Percentiles rank a stretch among this genome's conserved stretches.
Conservation (phyloP, 2,113 vertebrate genomes). For the Melierax canorus region DNA sequence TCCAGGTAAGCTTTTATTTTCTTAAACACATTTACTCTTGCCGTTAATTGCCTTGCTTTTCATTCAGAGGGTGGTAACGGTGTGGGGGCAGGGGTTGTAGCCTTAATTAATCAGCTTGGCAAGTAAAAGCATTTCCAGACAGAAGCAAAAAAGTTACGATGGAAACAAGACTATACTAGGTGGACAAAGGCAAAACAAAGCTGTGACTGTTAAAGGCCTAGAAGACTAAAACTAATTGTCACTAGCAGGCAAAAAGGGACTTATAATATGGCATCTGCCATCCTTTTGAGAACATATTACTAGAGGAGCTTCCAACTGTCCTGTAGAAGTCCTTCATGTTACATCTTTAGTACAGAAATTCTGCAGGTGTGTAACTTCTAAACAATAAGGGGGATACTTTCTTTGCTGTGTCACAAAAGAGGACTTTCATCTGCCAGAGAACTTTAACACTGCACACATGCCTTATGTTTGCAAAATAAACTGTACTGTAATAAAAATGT, state of each 20-base stretch:
- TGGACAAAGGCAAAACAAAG: neutral
- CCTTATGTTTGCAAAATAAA: neutral
- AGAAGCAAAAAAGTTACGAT: neutral
- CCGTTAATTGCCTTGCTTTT: neutral
- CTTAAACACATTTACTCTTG: neutral
- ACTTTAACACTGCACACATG: neutral
- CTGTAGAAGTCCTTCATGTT: neutral
- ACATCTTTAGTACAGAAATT: neutral
- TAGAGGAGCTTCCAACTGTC: neutral
- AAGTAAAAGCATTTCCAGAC: neutral
- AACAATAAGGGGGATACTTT: neutral
- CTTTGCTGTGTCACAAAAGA: neutral
- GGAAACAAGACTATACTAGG: neutral
- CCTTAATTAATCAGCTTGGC: neutral
- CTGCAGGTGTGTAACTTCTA: neutral
- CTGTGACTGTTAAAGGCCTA: neutral
- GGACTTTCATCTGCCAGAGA: neutral
- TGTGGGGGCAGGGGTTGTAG: neutral
- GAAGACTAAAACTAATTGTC: neutral
- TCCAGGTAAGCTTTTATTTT: conserved; percentile 77
- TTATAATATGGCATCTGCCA: neutral
- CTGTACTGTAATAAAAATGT: neutral
- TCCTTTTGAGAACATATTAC: neutral
- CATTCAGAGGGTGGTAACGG: neutral
- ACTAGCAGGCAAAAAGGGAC: neutral